These are phyloP conservation scores for Geotrupes spiniger DNA, from an alignment of 2,888 invertebrate genomes.

Conservation along the genomic window DNA sequence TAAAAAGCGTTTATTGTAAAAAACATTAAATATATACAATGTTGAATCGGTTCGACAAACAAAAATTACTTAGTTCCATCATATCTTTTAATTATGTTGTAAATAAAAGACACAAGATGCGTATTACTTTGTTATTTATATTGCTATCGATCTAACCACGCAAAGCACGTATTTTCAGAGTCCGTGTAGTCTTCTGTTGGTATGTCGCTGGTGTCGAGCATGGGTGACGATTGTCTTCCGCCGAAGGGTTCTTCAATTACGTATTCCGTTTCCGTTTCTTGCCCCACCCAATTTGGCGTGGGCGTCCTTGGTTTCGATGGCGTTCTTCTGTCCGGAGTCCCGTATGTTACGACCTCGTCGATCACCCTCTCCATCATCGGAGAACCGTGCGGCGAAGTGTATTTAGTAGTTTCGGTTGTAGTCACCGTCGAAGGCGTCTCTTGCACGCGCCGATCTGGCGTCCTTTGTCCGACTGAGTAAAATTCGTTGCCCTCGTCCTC, in stretches of 20 bases:
- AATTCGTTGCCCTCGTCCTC: no score
- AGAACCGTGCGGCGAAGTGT: neutral
- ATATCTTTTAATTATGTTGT: no score
- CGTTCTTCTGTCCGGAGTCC: neutral
- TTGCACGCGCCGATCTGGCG: no score
- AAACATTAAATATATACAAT: constrained; percentile 5
- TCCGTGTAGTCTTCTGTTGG: constrained; percentile 20
- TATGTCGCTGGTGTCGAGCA: constrained; percentile 25
- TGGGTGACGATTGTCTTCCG: constrained; percentile 9
- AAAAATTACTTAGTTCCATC: no score
- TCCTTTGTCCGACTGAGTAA: no score
- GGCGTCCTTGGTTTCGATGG: neutral
- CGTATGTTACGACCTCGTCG: neutral
- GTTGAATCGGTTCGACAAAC: no score
- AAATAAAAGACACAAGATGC: no score
- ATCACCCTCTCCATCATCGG: neutral
- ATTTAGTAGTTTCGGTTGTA: neutral
- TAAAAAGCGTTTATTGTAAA: constrained; percentile 1
- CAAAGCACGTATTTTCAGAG: constrained; percentile 7
- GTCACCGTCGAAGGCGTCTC: neutral
- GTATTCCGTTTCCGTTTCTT: neutral
- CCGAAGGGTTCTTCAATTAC: constrained; percentile 18
- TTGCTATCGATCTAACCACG: no score
- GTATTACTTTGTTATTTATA: no score
- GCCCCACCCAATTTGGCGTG: constrained; percentile 1